A percentile compares a stretch with the other conserved stretches of the same genome.
Evolutionary conservation across 2,113 vertebrate genomes (phyloP).

Genomic region (Oryzias celebensis): DNA sequence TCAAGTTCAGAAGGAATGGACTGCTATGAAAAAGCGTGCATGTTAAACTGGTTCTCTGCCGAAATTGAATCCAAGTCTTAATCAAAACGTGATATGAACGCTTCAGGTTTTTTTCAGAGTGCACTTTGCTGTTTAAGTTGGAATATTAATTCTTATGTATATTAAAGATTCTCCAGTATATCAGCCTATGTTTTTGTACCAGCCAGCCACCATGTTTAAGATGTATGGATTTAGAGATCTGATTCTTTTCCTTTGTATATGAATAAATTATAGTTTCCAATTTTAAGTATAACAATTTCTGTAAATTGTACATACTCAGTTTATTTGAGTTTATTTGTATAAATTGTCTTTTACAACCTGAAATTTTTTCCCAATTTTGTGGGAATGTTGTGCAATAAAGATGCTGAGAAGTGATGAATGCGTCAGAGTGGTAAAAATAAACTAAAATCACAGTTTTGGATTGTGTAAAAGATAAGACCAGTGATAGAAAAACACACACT

Average conservation of each 20-base stretch:
- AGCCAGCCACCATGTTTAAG: slow-evolving; percentile 51
- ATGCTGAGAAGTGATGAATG: slow-evolving; percentile 58
- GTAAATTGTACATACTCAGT: slow-evolving; percentile 86
- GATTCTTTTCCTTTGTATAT: slow-evolving; percentile 65
- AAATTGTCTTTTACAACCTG: slow-evolving; percentile 85
- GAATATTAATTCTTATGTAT: slow-evolving; percentile 43
- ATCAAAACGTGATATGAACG: slow-evolving; percentile 52
- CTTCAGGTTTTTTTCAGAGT: slow-evolving; percentile 39
- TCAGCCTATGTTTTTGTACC: slow-evolving; percentile 62
- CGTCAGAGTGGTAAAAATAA: neutral
- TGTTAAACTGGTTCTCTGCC: slow-evolving; percentile 41
- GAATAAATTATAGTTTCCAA: slow-evolving; percentile 89
- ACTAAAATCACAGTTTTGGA: neutral
- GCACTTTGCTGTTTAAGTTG: slow-evolving; percentile 60
- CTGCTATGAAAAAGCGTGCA: neutral
- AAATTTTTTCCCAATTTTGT: slow-evolving; percentile 94
- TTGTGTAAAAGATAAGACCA: neutral
- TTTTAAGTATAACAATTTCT: slow-evolving; percentile 75
- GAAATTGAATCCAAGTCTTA: slow-evolving; percentile 69
- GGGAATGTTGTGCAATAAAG: slow-evolving; percentile 99
- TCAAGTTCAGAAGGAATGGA: neutral
- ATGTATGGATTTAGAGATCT: slow-evolving; percentile 63
- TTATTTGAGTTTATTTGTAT: slow-evolving; percentile 92
- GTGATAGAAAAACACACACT: neutral
- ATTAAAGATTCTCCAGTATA: slow-evolving; percentile 53